Conservation (phyloP, 1,140 invertebrate species). For the Yoshiicerus persimilis region DNA sequence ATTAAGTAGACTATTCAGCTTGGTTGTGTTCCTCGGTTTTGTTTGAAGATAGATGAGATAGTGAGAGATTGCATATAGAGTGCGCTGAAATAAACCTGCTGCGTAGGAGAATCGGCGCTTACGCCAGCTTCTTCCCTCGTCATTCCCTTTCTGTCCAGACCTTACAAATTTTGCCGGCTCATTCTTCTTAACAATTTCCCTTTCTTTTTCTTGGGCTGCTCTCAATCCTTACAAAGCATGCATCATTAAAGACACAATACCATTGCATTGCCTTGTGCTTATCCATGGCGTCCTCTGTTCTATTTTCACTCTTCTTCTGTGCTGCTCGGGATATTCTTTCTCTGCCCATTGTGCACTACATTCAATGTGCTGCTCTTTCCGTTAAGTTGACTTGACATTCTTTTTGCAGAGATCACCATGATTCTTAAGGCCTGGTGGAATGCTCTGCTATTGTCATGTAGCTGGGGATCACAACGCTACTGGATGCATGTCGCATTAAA, state of each 20-base stretch:
- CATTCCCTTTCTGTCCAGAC: not conserved
- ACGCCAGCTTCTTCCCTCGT: not conserved
- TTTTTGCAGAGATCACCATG: not conserved
- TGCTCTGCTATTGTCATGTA: not conserved
- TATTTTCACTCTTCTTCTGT: not conserved
- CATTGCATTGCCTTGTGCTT: not conserved
- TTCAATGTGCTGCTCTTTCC: not conserved
- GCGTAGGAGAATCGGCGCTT: not conserved
- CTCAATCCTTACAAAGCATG: slow-evolving; percentile 16
- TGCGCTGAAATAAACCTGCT: not conserved
- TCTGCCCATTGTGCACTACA: not conserved
- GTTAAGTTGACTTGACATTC: slow-evolving; percentile 9
- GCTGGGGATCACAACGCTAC: not conserved
- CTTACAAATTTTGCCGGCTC: not conserved
- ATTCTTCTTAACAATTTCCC: slow-evolving; percentile 14
- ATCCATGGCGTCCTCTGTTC: not conserved
- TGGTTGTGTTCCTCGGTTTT: no score
- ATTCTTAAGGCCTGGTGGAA: not conserved
- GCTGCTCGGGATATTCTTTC: not conserved
- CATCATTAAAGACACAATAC: slow-evolving; percentile 20
- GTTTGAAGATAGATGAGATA: not conserved
- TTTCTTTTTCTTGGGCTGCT: not conserved
- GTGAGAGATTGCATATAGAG: not conserved
- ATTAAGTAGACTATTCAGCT: no score
- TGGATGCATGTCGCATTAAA: not conserved